Evolutionary conservation across 2,888 invertebrate genomes (phyloP), one percentile per base, ranked within the genome.

Genomic region (Diaphora mendica): DNA sequence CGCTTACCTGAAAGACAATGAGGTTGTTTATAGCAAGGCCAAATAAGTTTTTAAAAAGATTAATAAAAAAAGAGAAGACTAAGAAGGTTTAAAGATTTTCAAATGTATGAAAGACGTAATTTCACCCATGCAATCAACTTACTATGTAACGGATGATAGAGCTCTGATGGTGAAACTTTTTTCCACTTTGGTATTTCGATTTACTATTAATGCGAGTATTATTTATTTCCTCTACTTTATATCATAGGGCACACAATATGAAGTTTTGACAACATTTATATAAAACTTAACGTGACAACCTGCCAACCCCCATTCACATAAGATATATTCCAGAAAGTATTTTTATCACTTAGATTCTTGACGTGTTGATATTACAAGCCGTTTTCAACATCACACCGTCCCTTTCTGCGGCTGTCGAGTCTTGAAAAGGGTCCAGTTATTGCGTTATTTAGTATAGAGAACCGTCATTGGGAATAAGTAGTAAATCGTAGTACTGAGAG

Each of bases 361-460:
- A 81, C 71, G 64, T 79, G 82, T 85, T 81, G 83, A 85, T 83
- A 83, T 77, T 83, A 68, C 68, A 62, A 55, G 64, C 67, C 72
- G 62, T 70, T 75, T 55, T 66, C 44, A 69, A 30, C 72, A 59
- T 75, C 73, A 71, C 71, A 44, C 65, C 51, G 67, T 75, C 79
- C 73, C 51, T 77, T 85, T 85, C 69, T 70, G 51, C 35, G 77
- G 64, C 77, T 83, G 85, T 83, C 84, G 74, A 83, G 73, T 72
- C n/a, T 69, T 83, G 82, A 83, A 74, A 71, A 85, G 82, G 82
- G 82, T 83, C 68, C 13, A 3, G 68, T 81, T 85, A 85, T 85
- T 81, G 73, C 68, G 70, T 85, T 83, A 83, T 85, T 83, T 85
- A 85, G 71, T 81, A 74, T 76, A 64, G 75, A 67, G 64, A 77